These are phyloP conservation scores for Oreocharis arfaki DNA, from an alignment of 2,113 vertebrate species.

Conservation along the genomic window DNA sequence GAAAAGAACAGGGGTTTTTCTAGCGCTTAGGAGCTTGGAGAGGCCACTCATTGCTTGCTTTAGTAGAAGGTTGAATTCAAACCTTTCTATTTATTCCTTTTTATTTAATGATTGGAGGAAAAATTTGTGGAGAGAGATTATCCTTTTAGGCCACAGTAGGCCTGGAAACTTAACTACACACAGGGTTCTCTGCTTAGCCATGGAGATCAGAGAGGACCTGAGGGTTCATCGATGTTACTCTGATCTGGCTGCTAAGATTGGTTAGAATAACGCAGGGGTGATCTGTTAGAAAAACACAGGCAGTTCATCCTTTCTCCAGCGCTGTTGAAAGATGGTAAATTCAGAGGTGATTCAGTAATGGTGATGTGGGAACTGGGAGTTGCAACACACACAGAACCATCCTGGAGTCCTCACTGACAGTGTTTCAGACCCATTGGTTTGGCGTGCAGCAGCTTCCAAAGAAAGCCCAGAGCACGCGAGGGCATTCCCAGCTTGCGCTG, in stretches of 20 bases:
- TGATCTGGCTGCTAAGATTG: not conserved
- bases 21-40: not conserved
- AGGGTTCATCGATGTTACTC: rapidly evolving
- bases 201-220: not conserved
- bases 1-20: not conserved
- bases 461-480: not conserved
- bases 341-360: not conserved
- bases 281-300: not conserved
- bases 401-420: not conserved
- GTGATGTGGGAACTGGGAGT: not conserved
- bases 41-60: not conserved
- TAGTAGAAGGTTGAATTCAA: not conserved
- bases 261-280: not conserved
- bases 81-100: not conserved
- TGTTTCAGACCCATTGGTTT: not conserved
- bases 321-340: rapidly evolving
- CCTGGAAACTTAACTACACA: not conserved
- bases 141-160: not conserved
- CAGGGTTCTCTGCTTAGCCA: not conserved
- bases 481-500: not conserved
- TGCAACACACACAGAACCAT: not conserved
- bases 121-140: not conserved
- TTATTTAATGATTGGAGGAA: not conserved
- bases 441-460: not conserved
- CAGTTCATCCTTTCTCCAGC: not conserved